Conservation (phyloP, 2,888 invertebrate genomes). For the Hydraecia micacea region DNA sequence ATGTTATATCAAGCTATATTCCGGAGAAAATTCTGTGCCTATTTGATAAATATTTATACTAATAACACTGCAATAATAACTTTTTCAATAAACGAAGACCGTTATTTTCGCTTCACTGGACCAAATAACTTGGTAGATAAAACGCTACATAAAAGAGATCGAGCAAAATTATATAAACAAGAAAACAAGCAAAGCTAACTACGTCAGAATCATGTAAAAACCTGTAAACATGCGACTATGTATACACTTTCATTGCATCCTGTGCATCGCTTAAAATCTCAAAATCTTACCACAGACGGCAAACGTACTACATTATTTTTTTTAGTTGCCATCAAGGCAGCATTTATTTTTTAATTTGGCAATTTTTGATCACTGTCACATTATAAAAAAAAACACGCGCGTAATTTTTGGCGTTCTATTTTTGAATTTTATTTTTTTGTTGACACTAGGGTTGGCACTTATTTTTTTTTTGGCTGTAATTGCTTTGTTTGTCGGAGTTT, state of each 20-base stretch:
- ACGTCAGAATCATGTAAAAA: slow-evolving; percentile 82
- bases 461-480: slow-evolving; percentile 64
- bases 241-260: slow-evolving; percentile 75
- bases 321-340: slow-evolving; percentile 83
- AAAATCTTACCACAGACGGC: slow-evolving; percentile 88
- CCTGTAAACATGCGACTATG: slow-evolving; percentile 87
- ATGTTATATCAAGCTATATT: slow-evolving; percentile 23
- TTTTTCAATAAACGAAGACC: slow-evolving; percentile 51
- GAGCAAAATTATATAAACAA: slow-evolving; percentile 63
- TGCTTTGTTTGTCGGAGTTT: slow-evolving; percentile 68
- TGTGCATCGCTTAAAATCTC: slow-evolving; percentile 77
- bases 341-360: slow-evolving; percentile 63
- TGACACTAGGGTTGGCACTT: slow-evolving; percentile 68
- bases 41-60: slow-evolving; percentile 39
- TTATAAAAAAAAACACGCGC: slow-evolving; percentile 49
- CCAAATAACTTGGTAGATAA: slow-evolving; percentile 55
- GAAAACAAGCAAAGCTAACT: slow-evolving; percentile 76
- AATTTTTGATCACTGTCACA: slow-evolving; percentile 69
- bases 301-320: slow-evolving; percentile 88
- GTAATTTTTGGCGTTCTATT: slow-evolving; percentile 41
- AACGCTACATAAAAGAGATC: slow-evolving; percentile 60
- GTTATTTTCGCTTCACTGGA: slow-evolving; percentile 49
- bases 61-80: slow-evolving; percentile 53
- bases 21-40: slow-evolving; percentile 19
- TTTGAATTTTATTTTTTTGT: slow-evolving; percentile 56